These are phyloP conservation scores for Atrina japonica DNA, from an alignment of 2,888 invertebrate genomes.

Conservation along the genomic window DNA sequence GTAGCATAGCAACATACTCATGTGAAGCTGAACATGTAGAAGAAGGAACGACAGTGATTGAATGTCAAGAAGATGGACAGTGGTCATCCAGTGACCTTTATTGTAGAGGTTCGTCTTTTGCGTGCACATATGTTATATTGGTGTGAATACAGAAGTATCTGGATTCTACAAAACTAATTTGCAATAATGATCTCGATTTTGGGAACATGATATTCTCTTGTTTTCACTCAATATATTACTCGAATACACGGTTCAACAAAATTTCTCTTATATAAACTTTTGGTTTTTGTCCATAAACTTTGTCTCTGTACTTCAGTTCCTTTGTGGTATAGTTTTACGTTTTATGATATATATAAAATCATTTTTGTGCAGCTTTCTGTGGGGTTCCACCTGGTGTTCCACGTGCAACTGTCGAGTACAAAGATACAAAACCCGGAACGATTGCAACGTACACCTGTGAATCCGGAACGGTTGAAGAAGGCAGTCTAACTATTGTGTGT, in stretches of 20 bases:
- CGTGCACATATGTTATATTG: no score
- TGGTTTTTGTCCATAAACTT: not conserved
- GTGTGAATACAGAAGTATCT: no score
- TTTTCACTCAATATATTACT: no score
- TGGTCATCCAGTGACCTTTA: constrained; percentile 45
- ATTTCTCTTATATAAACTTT: no score
- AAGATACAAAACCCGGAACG: constrained; percentile 1
- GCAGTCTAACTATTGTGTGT: constrained; percentile 2
- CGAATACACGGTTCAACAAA: no score
- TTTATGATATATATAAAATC: not conserved
- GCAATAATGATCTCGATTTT: no score
- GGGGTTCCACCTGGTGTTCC: constrained; percentile 2
- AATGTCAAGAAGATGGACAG: constrained; percentile 33
- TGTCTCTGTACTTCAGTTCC: no score
- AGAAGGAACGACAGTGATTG: constrained; percentile 37
- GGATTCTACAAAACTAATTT: no score
- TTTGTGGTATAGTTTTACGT: no score
- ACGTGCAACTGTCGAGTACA: not conserved
- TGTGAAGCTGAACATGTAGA: constrained; percentile 19
- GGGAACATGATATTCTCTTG: no score
- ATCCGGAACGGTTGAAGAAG: not conserved
- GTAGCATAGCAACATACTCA: not conserved
- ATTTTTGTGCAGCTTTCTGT: constrained; percentile 12
- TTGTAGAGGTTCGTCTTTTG: constrained; percentile 42
- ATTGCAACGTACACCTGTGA: not conserved